Percentiles rank a stretch among this genome's conserved stretches.
Evolutionary conservation across 2,888 invertebrate genomes (phyloP).

Genomic region (Drosophila paranaensis): DNA sequence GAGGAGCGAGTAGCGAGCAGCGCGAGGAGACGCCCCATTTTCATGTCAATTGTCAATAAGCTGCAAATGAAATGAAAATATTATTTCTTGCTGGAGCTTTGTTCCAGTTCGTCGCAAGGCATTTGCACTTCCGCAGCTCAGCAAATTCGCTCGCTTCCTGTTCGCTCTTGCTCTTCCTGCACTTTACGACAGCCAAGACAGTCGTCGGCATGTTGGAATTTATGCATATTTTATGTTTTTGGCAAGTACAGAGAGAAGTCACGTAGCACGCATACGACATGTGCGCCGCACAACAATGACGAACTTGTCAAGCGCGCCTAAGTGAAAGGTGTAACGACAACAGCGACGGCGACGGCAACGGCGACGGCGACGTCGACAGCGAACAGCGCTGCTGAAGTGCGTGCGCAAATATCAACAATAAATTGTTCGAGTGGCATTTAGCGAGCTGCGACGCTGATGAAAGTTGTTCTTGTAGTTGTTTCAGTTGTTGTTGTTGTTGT

Average conservation of each 20-base stretch:
- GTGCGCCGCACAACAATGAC: conserved; percentile 61
- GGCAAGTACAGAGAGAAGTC: conserved; percentile 42
- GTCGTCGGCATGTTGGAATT: conserved; percentile 66
- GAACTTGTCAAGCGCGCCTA: conserved; percentile 45
- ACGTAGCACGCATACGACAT: conserved; percentile 75
- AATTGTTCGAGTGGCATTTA: conserved; percentile 58
- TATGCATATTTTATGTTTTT: conserved; percentile 79
- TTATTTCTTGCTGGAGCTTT: conserved; percentile 56
- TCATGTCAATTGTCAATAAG: conserved; percentile 83
- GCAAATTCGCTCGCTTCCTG: conserved; percentile 20
- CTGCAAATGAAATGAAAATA: conserved; percentile 81
- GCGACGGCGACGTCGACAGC: conserved; percentile 4
- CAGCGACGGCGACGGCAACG: conserved; percentile 14
- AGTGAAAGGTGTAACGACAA: conserved; percentile 57
- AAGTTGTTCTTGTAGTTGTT: conserved; percentile 33
- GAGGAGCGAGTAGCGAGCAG: background rate
- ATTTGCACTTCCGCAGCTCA: conserved; percentile 58
- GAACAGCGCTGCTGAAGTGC: conserved; percentile 57
- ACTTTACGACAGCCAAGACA: conserved; percentile 61
- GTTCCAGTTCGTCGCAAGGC: conserved; percentile 46
- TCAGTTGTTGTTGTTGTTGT: conserved; percentile 8
- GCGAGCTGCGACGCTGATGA: conserved; percentile 41
- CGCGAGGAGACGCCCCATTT: conserved; percentile 49
- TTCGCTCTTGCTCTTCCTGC: conserved; percentile 4
- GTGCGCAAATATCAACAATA: conserved; percentile 71